phyloP scores from a whole-genome alignment of 30 jellyfish, hydroid and myxozoan genomes.

The Catostylus mosaicus region DNA sequence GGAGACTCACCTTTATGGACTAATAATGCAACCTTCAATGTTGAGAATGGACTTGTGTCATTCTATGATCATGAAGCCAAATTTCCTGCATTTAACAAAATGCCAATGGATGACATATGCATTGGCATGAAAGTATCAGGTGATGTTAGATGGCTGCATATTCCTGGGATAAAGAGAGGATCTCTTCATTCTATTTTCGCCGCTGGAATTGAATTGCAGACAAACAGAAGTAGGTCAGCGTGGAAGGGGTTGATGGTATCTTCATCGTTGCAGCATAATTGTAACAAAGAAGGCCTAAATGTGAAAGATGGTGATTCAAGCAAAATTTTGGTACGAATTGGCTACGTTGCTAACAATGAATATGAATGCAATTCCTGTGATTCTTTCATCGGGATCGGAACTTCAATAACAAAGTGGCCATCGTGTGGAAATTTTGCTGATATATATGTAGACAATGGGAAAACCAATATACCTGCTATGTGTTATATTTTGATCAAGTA shows the following conservation, averaged over 20 bases:
- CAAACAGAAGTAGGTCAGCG: background rate
- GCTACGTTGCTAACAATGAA: constrained; percentile 15
- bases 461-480: constrained; percentile 13
- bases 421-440: constrained; percentile 24
- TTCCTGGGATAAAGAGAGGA: background rate
- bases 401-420: background rate
- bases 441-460: constrained; percentile 20
- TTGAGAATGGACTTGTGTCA: constrained; percentile 1
- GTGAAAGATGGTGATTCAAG: background rate
- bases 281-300: constrained; percentile 15
- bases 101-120: constrained; percentile 9
- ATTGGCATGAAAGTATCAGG: constrained; percentile 4
- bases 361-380: constrained; percentile 12
- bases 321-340: background rate
- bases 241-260: constrained; percentile 9
- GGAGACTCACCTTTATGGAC: background rate
- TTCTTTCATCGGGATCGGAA: constrained; percentile 21
- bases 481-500: constrained; percentile 4
- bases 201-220: background rate
- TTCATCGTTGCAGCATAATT: background rate
- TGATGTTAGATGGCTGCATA: constrained; percentile 4
- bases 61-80: constrained; percentile 17
- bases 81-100: constrained; percentile 10
- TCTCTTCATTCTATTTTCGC: constrained; percentile 23
- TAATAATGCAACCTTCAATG: background rate